Evolutionary conservation across 2,888 invertebrate genomes (phyloP).

Genomic region (Ennomos erosarius): DNA sequence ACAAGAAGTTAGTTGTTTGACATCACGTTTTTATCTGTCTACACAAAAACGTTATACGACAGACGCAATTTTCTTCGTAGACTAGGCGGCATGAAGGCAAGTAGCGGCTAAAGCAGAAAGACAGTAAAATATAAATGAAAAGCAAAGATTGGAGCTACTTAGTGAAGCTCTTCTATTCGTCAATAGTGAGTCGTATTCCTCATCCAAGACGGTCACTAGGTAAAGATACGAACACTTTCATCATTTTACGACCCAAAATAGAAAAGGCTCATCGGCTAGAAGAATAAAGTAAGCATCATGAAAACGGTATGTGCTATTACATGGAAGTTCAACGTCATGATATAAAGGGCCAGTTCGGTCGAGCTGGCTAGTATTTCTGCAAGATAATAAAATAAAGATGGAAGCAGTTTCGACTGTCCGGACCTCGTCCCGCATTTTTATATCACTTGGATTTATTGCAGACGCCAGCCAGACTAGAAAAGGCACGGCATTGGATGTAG

Average conservation of each 20-base stretch:
- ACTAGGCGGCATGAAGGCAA: too few species aligned
- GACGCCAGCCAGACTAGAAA: slow-evolving; percentile 53
- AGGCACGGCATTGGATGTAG: slow-evolving; percentile 27
- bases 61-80: too few species aligned
- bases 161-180: slow-evolving; percentile 15
- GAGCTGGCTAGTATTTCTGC: slow-evolving; percentile 38
- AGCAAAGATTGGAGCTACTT: slow-evolving; percentile 11
- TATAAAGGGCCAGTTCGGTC: slow-evolving; percentile 43
- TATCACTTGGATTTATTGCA: slow-evolving; percentile 54
- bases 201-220: slow-evolving; percentile 18
- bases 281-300: slow-evolving; percentile 36
- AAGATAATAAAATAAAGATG: slow-evolving; percentile 54
- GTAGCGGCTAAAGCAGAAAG: slow-evolving; percentile 2
- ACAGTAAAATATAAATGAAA: slow-evolving; percentile 20
- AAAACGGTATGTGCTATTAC: slow-evolving; percentile 34
- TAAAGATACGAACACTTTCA: slow-evolving; percentile 29
- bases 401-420: slow-evolving; percentile 47
- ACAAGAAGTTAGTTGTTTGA: too few species aligned
- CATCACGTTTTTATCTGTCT: too few species aligned
- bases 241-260: slow-evolving; percentile 32
- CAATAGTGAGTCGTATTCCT: slow-evolving; percentile 17
- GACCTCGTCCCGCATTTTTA: slow-evolving; percentile 54
- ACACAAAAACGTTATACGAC: too few species aligned
- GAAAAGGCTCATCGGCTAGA: slow-evolving; percentile 27
- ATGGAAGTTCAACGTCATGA: slow-evolving; percentile 44